Conservation (phyloP, 2,888 invertebrate species). For the Cerastis leucographa region DNA sequence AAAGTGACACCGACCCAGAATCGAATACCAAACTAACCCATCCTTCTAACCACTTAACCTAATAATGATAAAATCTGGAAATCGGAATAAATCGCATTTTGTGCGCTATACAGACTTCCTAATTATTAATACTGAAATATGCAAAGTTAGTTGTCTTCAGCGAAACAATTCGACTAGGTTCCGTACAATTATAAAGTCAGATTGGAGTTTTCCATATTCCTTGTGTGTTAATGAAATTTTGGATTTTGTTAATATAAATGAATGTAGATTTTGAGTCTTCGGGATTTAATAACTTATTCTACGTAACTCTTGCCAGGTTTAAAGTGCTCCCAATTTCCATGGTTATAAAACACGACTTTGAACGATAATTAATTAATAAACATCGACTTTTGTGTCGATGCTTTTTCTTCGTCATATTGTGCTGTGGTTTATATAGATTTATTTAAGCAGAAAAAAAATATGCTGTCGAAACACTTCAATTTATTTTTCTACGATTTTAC, state of each 20-base stretch:
- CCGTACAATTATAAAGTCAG: conserved; percentile 86
- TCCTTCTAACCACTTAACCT: conserved; percentile 29
- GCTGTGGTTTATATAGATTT: neutral
- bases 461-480: no score
- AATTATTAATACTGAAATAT: conserved; percentile 87
- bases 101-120: conserved; percentile 75
- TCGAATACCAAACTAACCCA: conserved; percentile 27
- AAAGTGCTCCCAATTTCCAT: neutral
- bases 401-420: neutral
- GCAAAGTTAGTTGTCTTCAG: conserved; percentile 85
- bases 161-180: conserved; percentile 68
- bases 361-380: no score
- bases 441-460: no score
- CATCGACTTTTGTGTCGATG: neutral
- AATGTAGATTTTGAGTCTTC: conserved; percentile 37
- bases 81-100: conserved; percentile 80
- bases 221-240: conserved; percentile 75
- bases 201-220: conserved; percentile 83
- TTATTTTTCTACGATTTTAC: no score
- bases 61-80: conserved; percentile 67
- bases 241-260: conserved; percentile 51
- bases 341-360: no score
- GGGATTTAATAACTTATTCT: neutral
- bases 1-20: conserved; percentile 10
- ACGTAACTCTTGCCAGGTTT: neutral